Conservation (phyloP, 2,888 invertebrate genomes). For the Ypsolopha scabrella region DNA sequence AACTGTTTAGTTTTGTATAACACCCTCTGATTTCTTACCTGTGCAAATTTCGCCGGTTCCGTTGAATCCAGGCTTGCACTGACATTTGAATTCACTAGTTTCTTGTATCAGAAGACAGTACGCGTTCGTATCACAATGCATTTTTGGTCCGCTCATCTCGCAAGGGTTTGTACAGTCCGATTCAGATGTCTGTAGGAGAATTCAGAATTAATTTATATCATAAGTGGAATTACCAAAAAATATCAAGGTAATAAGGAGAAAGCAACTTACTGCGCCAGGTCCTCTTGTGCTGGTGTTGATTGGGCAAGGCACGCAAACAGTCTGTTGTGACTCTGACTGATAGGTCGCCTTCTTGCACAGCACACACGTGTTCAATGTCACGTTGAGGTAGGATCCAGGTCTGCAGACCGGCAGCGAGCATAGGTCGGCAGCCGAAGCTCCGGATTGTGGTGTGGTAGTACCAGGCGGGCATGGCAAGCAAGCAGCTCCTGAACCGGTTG, state of each 20-base stretch:
- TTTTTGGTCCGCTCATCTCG: slow-evolving; percentile 83
- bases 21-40: slow-evolving; percentile 40
- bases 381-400: slow-evolving; percentile 87
- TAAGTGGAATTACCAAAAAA: slow-evolving; percentile 11
- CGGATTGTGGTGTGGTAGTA: slow-evolving; percentile 88
- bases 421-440: slow-evolving; percentile 87
- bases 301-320: slow-evolving; percentile 87
- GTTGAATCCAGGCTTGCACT: slow-evolving; percentile 94
- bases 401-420: slow-evolving; percentile 92
- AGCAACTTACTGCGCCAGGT: slow-evolving; percentile 79
- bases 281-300: slow-evolving; percentile 91
- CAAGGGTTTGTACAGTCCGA: slow-evolving; percentile 93
- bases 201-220: slow-evolving; percentile 1
- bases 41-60: slow-evolving; percentile 85
- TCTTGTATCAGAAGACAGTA: slow-evolving; percentile 87
- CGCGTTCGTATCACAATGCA: slow-evolving; percentile 89
- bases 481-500: slow-evolving; percentile 88
- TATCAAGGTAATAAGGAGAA: not conserved
- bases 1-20: too few relatives aligned
- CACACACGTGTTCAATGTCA: slow-evolving; percentile 86
- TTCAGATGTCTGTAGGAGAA: slow-evolving; percentile 73
- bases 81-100: slow-evolving; percentile 88
- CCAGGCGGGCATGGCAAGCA: slow-evolving; percentile 91
- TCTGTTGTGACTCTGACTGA: slow-evolving; percentile 90
- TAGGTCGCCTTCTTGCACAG: slow-evolving; percentile 92